Conservation (phyloP, 2,888 invertebrate species). For the Polymixis flavicincta region DNA sequence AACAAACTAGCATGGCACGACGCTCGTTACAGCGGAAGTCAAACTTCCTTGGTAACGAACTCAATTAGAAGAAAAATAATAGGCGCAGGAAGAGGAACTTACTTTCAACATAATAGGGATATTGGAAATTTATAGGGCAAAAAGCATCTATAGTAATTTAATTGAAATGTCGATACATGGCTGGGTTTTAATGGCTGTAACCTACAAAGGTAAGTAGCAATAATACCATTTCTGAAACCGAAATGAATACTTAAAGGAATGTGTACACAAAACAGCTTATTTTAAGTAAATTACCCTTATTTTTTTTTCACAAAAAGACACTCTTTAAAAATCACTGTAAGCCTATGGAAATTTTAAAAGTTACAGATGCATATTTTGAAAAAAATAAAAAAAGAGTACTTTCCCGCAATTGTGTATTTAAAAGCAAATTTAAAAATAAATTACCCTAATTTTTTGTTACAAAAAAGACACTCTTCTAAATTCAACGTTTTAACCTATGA, state of each 20-base stretch:
- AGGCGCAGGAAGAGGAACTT: constrained; percentile 27
- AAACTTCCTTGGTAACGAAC: constrained; percentile 40
- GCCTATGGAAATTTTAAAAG: too few relatives aligned
- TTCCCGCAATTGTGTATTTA: not conserved
- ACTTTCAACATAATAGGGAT: constrained; percentile 32
- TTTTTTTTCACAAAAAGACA: not conserved
- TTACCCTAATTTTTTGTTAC: not conserved
- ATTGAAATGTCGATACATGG: constrained; percentile 26
- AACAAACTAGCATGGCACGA: constrained; percentile 13
- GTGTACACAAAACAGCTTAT: not conserved
- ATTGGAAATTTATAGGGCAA: constrained; percentile 32
- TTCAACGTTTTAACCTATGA: constrained; percentile 54
- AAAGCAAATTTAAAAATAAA: constrained; percentile 18
- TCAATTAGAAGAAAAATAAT: constrained; percentile 52
- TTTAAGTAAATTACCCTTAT: not conserved
- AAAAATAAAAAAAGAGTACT: not conserved
- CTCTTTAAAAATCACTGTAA: not conserved
- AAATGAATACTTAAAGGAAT: not conserved
- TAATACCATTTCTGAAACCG: not conserved
- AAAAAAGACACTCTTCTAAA: constrained; percentile 34
- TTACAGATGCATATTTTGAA: not conserved
- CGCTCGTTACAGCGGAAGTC: constrained; percentile 21
- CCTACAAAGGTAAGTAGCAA: not conserved
- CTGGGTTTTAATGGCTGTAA: not conserved
- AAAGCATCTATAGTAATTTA: constrained; percentile 26